phyloP scores from a whole-genome alignment of 2,113 vertebrate genomes.

The Leucopsar rothschildi region DNA sequence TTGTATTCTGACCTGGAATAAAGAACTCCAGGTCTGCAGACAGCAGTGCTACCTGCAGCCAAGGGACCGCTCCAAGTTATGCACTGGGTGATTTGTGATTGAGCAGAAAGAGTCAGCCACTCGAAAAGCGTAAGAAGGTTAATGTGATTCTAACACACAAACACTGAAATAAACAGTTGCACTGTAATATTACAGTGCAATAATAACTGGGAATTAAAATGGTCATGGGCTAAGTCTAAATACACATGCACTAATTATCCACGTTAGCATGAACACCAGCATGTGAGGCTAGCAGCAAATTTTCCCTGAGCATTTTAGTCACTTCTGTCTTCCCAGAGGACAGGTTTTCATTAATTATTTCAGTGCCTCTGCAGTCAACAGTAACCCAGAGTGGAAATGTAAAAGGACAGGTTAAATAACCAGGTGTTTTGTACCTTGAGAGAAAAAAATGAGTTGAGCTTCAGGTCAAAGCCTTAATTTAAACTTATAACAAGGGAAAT shows the following conservation, averaged over 20 bases:
- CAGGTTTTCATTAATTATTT: slow-evolving; percentile 47
- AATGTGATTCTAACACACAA: neutral
- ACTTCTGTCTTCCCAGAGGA: slow-evolving; percentile 28
- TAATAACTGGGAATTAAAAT: neutral
- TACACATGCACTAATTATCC: neutral
- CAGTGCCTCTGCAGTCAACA: slow-evolving; percentile 4
- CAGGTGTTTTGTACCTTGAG: slow-evolving; percentile 57
- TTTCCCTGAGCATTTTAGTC: slow-evolving; percentile 16
- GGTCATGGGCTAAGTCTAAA: neutral
- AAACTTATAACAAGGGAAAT: slow-evolving; percentile 48
- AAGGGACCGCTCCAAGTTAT: accelerated
- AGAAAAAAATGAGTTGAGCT: slow-evolving; percentile 50
- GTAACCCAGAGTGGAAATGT: slow-evolving; percentile 57
- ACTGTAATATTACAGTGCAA: neutral
- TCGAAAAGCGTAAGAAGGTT: neutral
- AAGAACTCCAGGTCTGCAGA: neutral
- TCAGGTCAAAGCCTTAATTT: slow-evolving; percentile 55
- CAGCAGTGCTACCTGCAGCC: neutral
- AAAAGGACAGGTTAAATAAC: slow-evolving; percentile 61
- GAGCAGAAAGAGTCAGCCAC: neutral
- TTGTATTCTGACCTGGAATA: neutral
- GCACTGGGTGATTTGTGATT: neutral
- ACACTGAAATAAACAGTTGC: neutral
- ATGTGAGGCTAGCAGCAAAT: neutral
- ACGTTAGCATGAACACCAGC: neutral